Evolutionary conservation across 2,113 vertebrate genomes (phyloP).

Genomic region (Etheostoma spectabile): DNA sequence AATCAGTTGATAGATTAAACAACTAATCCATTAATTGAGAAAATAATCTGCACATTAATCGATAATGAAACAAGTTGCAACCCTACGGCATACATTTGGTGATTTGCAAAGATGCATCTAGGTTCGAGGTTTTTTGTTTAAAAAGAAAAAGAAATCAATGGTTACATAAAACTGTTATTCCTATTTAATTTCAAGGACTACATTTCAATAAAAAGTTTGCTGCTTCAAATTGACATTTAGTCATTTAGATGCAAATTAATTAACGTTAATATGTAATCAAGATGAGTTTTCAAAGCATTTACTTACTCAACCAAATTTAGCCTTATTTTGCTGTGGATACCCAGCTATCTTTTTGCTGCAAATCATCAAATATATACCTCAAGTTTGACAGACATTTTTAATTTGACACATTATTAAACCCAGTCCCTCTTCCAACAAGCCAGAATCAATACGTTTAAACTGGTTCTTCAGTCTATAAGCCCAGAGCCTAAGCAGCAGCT

Average conservation of each 20-base stretch:
- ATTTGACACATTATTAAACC: neutral
- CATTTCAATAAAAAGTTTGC: neutral
- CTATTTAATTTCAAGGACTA: neutral
- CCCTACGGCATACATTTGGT: neutral
- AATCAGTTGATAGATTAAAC: neutral
- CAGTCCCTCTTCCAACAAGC: neutral
- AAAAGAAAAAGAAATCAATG: no score
- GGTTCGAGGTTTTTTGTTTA: neutral
- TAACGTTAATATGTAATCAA: neutral
- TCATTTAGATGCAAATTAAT: neutral
- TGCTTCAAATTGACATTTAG: neutral
- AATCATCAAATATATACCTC: neutral
- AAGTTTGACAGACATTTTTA: neutral
- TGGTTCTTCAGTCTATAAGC: neutral
- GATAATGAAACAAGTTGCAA: no score
- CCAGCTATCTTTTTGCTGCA: neutral
- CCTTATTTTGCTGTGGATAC: neutral
- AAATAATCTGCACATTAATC: neutral
- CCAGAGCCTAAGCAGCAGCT: conserved; percentile 58
- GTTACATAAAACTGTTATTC: neutral
- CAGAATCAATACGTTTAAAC: conserved; percentile 4
- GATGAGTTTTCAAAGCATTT: neutral
- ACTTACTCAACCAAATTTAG: neutral
- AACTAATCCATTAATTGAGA: neutral
- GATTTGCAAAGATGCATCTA: neutral